phyloP scores from a whole-genome alignment of 2,797 vertebrate genomes.

The Ctenopoma multispine region DNA sequence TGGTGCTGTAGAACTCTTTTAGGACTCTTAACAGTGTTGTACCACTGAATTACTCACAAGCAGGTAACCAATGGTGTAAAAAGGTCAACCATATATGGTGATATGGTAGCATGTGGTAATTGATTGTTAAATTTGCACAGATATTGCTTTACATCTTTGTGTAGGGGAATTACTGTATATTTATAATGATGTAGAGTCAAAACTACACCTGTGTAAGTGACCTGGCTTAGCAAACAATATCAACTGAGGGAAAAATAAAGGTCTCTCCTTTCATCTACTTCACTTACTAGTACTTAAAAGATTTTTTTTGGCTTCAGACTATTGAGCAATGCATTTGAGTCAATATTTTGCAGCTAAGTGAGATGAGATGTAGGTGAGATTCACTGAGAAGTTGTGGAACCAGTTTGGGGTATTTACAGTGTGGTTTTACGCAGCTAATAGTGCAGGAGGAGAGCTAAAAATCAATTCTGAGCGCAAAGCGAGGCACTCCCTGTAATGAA shows the following conservation, averaged over 20 bases:
- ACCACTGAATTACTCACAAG: conserved; percentile 29
- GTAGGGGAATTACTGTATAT: background rate
- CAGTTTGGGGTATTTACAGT: conserved; percentile 38
- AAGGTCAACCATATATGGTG: conserved; percentile 20
- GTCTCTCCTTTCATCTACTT: no score
- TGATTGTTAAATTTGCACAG: background rate
- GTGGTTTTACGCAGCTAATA: conserved; percentile 14
- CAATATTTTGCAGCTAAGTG: conserved; percentile 38
- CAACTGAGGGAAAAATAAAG: no score
- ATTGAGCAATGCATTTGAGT: conserved; percentile 32
- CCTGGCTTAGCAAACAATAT: no score
- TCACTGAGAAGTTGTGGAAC: conserved; percentile 19
- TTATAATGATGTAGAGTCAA: no score
- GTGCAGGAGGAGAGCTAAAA: conserved; percentile 26
- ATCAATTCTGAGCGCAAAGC: conserved; percentile 49
- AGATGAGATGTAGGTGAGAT: conserved; percentile 38
- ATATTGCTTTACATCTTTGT: background rate
- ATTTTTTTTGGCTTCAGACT: conserved; percentile 13
- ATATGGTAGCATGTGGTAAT: no score
- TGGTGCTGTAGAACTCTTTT: background rate
- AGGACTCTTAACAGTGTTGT: conserved; percentile 33
- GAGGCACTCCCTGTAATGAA: conserved; percentile 50
- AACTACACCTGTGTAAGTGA: no score
- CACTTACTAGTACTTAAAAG: background rate
- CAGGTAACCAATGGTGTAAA: conserved; percentile 20